Evolutionary conservation across 2,888 invertebrate genomes (phyloP), one percentile per base, ranked within the genome.

Genomic region (Girardia tigrina): DNA sequence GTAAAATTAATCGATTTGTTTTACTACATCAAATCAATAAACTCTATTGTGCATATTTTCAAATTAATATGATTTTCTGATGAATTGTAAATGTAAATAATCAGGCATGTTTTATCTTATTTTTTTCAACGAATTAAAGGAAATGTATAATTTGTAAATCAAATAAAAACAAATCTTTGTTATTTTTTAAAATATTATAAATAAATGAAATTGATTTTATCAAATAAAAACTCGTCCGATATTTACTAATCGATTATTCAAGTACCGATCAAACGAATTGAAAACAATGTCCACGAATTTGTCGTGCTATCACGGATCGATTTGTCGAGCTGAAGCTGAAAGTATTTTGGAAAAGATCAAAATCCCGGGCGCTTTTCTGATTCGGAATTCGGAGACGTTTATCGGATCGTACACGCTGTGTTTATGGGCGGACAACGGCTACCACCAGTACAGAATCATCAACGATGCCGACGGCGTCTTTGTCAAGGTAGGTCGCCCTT

Each of bases 51-150:
- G 56, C 56, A 56, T 56, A 12, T 12, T 56, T 56, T 56, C 56
- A 56, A 56, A 56, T 56, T 56, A n/a, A 56, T 56, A 56, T 56
- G 56, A 56, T 56, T 56, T 56, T 56, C 56, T 56, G 56, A 56
- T 56, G 56, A 56, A 56, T 2, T 20, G 4, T n/a, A 56, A n/a
- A n/a, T n/a, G n/a, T n/a, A n/a, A n/a, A n/a, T n/a, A n/a, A n/a
- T n/a, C n/a, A n/a, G n/a, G n/a, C n/a, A n/a, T n/a, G n/a, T n/a
- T n/a, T n/a, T n/a, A n/a, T n/a, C n/a, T n/a, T n/a, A n/a, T n/a
- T n/a, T n/a, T n/a, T n/a, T n/a, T n/a, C n/a, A n/a, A n/a, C n/a
- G n/a, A n/a, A n/a, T n/a, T n/a, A n/a, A n/a, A n/a, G n/a, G n/a
- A n/a, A n/a, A n/a, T n/a, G n/a, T n/a, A n/a, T n/a, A n/a, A n/a